Evolutionary conservation across 2,797 vertebrate species (phyloP).

Genomic region (Megalops cyprinoides): DNA sequence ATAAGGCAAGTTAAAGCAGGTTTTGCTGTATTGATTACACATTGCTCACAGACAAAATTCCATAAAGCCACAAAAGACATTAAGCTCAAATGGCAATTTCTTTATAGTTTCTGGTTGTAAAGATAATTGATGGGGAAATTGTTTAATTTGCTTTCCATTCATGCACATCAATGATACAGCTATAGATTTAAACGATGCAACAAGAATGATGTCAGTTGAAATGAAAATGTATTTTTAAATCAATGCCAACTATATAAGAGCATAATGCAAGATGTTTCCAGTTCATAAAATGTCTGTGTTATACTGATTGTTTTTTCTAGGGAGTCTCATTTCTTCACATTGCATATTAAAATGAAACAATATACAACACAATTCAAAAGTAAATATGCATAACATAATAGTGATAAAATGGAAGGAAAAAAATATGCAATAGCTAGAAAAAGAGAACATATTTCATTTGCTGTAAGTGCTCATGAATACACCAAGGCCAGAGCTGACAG

Average conservation of each 20-base stretch:
- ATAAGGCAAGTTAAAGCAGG: constrained; percentile 45
- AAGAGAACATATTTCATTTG: not conserved
- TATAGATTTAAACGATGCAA: constrained; percentile 69
- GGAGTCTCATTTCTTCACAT: constrained; percentile 4
- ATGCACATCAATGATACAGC: constrained; percentile 64
- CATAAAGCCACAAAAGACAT: constrained; percentile 63
- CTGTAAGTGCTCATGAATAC: not conserved
- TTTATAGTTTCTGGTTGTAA: constrained; percentile 69
- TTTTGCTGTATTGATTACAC: constrained; percentile 64
- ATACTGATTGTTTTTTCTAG: not conserved
- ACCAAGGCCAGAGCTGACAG: not conserved
- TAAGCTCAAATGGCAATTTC: constrained; percentile 67
- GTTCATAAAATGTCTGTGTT: not conserved
- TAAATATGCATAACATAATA: constrained; percentile 9
- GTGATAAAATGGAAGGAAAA: not conserved
- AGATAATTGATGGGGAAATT: constrained; percentile 66
- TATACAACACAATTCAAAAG: not conserved
- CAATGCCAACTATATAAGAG: constrained; percentile 37
- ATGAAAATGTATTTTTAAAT: constrained; percentile 44
- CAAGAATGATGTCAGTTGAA: constrained; percentile 55
- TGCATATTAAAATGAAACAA: not conserved
- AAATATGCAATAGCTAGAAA: not conserved
- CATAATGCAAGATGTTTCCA: constrained; percentile 42
- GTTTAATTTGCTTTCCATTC: constrained; percentile 66
- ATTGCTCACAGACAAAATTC: constrained; percentile 61